Evolutionary conservation across 2,113 vertebrate genomes (phyloP).

Genomic region (Oryzias celebensis): DNA sequence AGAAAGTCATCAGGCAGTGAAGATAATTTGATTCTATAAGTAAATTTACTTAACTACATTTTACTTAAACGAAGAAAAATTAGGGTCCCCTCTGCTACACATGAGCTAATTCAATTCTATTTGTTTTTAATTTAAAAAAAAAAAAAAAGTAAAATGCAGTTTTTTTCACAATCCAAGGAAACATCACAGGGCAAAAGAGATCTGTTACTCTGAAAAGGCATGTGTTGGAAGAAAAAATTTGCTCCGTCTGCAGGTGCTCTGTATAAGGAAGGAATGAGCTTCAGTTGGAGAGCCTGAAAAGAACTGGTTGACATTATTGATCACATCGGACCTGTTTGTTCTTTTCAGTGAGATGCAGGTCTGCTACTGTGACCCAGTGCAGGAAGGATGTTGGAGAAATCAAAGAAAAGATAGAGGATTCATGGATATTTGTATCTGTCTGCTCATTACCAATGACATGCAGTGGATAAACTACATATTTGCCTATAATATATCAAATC

Average conservation of each 20-base stretch:
- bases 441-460: background rate
- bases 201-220: too few relatives aligned
- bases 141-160: too few relatives aligned
- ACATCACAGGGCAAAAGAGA: too few relatives aligned
- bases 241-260: background rate
- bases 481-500: too few relatives aligned
- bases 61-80: too few relatives aligned
- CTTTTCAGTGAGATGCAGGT: background rate
- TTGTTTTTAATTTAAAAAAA: too few relatives aligned
- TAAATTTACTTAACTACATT: too few relatives aligned
- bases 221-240: background rate
- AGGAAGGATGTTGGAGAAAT: background rate
- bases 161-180: too few relatives aligned
- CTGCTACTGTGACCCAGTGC: background rate
- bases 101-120: too few relatives aligned
- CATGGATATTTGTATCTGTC: constrained; percentile 2
- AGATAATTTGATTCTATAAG: too few relatives aligned
- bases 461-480: background rate
- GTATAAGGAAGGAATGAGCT: background rate
- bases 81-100: too few relatives aligned
- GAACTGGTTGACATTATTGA: constrained; percentile 14
- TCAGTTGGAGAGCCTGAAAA: background rate
- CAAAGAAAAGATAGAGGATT: background rate
- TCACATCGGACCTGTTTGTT: background rate
- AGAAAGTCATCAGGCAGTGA: too few relatives aligned